Conservation (phyloP, 92 coral and sea anemone species). For the Nematostella vectensis region DNA sequence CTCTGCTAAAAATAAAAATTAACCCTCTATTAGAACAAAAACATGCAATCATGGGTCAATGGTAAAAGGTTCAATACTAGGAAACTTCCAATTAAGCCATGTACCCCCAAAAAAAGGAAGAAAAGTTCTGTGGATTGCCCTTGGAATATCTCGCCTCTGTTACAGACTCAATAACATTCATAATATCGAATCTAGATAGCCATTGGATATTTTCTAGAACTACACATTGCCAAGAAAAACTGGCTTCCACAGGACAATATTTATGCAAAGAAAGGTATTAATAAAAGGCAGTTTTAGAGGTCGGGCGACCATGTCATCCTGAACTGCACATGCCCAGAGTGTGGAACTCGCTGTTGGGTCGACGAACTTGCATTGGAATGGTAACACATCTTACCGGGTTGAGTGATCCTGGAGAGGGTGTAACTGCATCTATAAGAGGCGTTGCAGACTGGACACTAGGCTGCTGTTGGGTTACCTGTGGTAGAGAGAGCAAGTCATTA, state of each 20-base stretch:
- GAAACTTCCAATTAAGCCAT: too few species aligned
- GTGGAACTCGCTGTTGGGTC: not conserved
- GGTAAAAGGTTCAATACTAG: too few species aligned
- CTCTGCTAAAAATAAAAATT: slow-evolving; percentile 46
- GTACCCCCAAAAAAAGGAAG: too few species aligned
- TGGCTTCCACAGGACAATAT: too few species aligned
- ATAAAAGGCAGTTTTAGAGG: not conserved
- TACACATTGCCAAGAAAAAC: too few species aligned
- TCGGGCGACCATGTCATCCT: not conserved
- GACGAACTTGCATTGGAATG: not conserved
- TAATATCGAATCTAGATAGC: too few species aligned
- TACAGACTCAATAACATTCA: too few species aligned
- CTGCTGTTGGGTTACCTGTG: slow-evolving; percentile 16
- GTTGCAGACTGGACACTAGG: slow-evolving; percentile 72
- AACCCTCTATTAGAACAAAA: too few species aligned
- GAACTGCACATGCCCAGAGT: not conserved
- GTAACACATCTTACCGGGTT: slow-evolving; percentile 84
- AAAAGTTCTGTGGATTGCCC: not conserved
- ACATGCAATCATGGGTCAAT: too few species aligned
- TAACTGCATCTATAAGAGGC: slow-evolving; percentile 92
- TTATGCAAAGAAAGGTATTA: too few species aligned
- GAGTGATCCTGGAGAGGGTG: slow-evolving; percentile 91
- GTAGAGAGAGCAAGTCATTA: not conserved
- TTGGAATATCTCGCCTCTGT: too few species aligned
- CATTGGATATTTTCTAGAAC: too few species aligned